Evolutionary conservation across 2,888 invertebrate genomes (phyloP), one percentile per base, ranked within the genome.

Genomic region (Eledone cirrhosa): DNA sequence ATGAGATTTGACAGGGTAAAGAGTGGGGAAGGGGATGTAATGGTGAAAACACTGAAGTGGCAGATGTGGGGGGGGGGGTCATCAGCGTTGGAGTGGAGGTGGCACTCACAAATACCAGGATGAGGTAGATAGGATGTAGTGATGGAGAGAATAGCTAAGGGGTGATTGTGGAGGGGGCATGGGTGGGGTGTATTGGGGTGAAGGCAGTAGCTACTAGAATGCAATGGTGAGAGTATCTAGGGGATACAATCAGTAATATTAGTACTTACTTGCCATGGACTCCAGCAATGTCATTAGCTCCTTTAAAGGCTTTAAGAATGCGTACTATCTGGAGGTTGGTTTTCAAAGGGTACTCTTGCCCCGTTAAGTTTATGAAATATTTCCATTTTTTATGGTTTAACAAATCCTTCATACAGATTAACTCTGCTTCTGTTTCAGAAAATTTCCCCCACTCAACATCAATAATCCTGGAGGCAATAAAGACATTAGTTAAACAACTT

Each of bases 281-380:
- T 4, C 86, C 86, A 78, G 84, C 84, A 11, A 89, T 84, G 59
- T 87, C 86, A 78, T 88, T 89, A 0, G 87, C 83, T 3, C 90
- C 89, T 75, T 87, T 85, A 67, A 85, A 85, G 4, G 84, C 79
- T 31, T 84, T 82, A 1, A 89, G 81, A 27, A 89, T 88, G 14
- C 82, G 79, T 16, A 88, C 89, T 11, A 89, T 80, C 77, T 90
- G 87, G 13, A 79, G 80, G 79, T 89, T 89, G 7, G 88, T 89
- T 78, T 86, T 87, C 27, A 89, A 79, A 0, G 90, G 89, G 80
- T 88, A 87, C 82, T 89, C 88, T 77, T 88, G 88, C 1, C 87
- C 89, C 0, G 88, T 88, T 48, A 89, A 81, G 78, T 90, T 90
- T 41, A 89, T 87, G 78, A 90, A 87, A 79, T 90, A 90, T 77